These are phyloP conservation scores for Lamellibrachia columna DNA, from an alignment of 2,888 invertebrate species.

Conservation along the genomic window DNA sequence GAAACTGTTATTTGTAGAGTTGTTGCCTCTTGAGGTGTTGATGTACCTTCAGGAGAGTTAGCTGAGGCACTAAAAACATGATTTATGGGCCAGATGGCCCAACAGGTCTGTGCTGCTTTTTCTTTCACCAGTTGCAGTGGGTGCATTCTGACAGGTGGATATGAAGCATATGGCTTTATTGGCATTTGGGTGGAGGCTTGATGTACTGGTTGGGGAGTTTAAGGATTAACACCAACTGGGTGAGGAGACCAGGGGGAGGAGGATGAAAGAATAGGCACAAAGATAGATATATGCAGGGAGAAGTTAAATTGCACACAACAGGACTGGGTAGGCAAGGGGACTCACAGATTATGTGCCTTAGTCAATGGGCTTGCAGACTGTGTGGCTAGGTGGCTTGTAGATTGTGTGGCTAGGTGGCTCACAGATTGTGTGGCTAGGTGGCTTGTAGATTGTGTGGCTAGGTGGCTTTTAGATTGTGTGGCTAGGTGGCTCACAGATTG, in stretches of 20 bases:
- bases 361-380: neutral
- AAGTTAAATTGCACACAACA: neutral
- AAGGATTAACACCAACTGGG: neutral
- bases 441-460: neutral
- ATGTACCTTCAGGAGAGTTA: neutral
- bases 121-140: neutral
- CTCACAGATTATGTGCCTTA: neutral
- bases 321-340: neutral
- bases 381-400: neutral
- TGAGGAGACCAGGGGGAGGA: neutral
- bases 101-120: neutral
- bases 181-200: neutral
- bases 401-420: neutral
- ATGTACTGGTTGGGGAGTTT: neutral
- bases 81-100: neutral
- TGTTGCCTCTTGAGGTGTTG: neutral
- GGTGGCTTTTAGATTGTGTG: neutral
- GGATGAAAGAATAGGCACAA: too few species aligned
- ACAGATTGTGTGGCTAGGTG: neutral
- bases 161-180: neutral
- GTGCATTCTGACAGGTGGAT: neutral
- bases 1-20: neutral
- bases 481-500: neutral
- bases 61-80: neutral
- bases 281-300: neutral